A percentile compares a stretch with the other conserved stretches of the same genome.
phyloP scores from a whole-genome alignment of 2,888 invertebrate genomes.

The Polymixis lichenea region DNA sequence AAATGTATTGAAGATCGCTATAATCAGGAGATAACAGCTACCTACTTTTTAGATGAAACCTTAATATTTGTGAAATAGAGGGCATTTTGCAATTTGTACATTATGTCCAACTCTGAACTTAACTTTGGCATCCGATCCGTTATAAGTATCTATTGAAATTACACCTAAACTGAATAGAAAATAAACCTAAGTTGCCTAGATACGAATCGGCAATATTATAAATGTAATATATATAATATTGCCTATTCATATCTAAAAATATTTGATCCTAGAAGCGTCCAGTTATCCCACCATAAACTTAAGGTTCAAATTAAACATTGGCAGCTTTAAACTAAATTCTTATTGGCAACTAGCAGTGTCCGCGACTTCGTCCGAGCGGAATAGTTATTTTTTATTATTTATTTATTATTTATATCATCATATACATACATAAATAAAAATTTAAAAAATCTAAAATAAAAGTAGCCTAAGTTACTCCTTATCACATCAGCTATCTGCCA shows the following conservation, averaged over 20 bases:
- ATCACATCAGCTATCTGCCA: too few relatives aligned
- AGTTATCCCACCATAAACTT: neutral
- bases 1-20: neutral
- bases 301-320: neutral
- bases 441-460: too few relatives aligned
- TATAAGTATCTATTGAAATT: neutral
- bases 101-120: neutral
- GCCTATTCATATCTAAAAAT: neutral
- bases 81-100: neutral
- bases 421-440: too few relatives aligned
- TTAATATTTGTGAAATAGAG: neutral
- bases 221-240: too few relatives aligned
- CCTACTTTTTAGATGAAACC: neutral
- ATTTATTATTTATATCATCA: too few relatives aligned
- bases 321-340: neutral
- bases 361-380: too few relatives aligned
- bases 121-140: neutral
- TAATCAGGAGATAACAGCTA: neutral
- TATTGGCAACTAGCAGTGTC: too few relatives aligned
- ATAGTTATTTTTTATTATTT: too few relatives aligned
- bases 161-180: neutral
- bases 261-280: neutral
- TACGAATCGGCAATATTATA: too few relatives aligned
- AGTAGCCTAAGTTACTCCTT: too few relatives aligned
- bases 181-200: too few relatives aligned